phyloP scores from a whole-genome alignment of 2,113 vertebrate genomes.

The Scomber colias region DNA sequence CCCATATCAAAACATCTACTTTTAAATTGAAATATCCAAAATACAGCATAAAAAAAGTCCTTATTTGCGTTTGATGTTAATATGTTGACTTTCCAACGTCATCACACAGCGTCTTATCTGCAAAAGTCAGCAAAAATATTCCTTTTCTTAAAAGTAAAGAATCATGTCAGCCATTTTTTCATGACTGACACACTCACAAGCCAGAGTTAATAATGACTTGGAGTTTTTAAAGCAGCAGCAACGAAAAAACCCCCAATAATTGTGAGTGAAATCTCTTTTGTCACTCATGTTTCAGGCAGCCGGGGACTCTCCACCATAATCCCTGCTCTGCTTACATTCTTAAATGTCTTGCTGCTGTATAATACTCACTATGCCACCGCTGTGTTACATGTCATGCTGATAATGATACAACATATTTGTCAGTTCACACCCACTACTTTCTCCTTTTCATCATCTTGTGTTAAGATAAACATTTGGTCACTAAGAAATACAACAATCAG shows the following conservation, averaged over 20 bases:
- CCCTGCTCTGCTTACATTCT: conserved; percentile 50
- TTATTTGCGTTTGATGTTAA: neutral
- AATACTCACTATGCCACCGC: conserved; percentile 57
- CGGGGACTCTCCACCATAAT: conserved; percentile 38
- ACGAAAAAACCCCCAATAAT: conserved; percentile 64
- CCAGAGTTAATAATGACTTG: conserved; percentile 25
- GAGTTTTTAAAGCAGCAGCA: conserved; percentile 38
- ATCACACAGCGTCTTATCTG: neutral
- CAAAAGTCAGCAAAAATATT: neutral
- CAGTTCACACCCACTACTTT: conserved; percentile 47
- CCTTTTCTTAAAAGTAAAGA: conserved; percentile 10
- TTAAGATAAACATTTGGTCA: conserved; percentile 60
- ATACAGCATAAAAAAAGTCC: neutral
- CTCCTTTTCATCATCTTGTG: conserved; percentile 41
- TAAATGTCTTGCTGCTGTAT: conserved; percentile 66
- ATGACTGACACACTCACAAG: neutral
- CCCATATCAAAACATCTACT: too few relatives aligned
- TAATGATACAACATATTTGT: conserved; percentile 70
- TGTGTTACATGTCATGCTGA: conserved; percentile 48
- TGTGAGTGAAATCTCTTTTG: conserved; percentile 79
- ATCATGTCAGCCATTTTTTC: conserved; percentile 6
- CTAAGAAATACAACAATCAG: conserved; percentile 63
- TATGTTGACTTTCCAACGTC: neutral
- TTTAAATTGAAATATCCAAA: neutral
- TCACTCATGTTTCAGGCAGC: conserved; percentile 63